Evolutionary conservation across 2,797 vertebrate species (phyloP), one percentile per base, ranked within the genome.

Genomic region (Salmo trutta): DNA sequence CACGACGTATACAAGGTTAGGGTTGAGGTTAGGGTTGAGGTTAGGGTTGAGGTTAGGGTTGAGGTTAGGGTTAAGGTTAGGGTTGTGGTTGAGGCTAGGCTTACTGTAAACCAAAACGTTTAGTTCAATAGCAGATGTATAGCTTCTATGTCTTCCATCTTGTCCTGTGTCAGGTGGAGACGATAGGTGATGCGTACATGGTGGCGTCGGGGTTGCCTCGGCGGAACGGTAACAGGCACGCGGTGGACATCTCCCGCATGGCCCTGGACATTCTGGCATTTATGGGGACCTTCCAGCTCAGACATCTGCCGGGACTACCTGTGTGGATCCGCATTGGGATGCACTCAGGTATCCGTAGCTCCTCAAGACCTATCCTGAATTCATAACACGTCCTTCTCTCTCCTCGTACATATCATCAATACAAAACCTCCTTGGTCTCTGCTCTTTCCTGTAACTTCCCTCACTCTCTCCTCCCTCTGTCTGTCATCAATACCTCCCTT

Each of bases 1-100:
- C 97, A 99, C 2, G 97, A 99, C 6, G 98, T 99, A 47, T 99
- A 99, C 85, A 99, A 99, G 97, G 98, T 99, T 59, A n/a, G 8
- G n/a, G 19, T 62, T 14, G 4, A 19, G 16, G 59, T 10, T 24
- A 21, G n/a, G 56, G 56, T 12, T 62, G n/a, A 24, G 59, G 59
- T 24, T 62, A 21, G 10, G n/a, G n/a, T n/a, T n/a, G n/a, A n/a
- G n/a, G n/a, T n/a, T n/a, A n/a, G 8, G n/a, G 19, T 62, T 14
- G 33, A 36, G 6, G 33, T 5, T 36, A 36, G 33, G n/a, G 5
- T 21, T 21, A 19, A 21, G 21, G 59, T 62, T 62, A 21, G 21
- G 59, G n/a, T 64, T 12, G 17, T 5, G n/a, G n/a, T 62, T 24
- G 14, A 15, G 15, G 17, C 52, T 17, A 15, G 10, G 21, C 21